Conservation (phyloP, 1,140 invertebrate species). For the Brachionus sp. region DNA sequence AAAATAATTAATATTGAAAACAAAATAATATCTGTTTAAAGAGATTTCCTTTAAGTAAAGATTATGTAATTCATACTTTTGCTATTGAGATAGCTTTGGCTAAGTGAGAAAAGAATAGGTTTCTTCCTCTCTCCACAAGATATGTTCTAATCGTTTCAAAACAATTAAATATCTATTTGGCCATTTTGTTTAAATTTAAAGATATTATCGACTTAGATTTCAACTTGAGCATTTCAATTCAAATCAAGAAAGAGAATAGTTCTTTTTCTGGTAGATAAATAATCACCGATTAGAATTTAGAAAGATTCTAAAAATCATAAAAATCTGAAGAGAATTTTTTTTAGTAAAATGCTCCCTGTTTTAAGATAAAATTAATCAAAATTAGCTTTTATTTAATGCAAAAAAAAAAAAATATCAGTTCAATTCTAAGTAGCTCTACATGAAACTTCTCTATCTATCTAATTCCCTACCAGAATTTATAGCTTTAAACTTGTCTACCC, state of each 20-base stretch:
- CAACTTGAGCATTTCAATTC: neutral
- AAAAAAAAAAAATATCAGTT: neutral
- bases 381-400: neutral
- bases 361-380: neutral
- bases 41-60: neutral
- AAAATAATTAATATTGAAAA: constrained; percentile 3
- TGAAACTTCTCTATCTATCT: neutral
- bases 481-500: no score
- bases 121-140: neutral
- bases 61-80: constrained; percentile 24
- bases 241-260: neutral
- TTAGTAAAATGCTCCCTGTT: neutral
- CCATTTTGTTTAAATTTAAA: neutral
- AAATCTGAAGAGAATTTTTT: neutral
- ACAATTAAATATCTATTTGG: constrained; percentile 13
- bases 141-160: neutral
- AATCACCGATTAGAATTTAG: neutral
- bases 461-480: neutral
- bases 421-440: neutral
- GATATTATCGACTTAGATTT: constrained; percentile 13
- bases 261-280: neutral
- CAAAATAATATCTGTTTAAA: neutral
- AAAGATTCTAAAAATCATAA: neutral
- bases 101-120: neutral
- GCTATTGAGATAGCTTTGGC: neutral